Evolutionary conservation across 2,888 invertebrate species (phyloP).

Genomic region (Tachina fera): DNA sequence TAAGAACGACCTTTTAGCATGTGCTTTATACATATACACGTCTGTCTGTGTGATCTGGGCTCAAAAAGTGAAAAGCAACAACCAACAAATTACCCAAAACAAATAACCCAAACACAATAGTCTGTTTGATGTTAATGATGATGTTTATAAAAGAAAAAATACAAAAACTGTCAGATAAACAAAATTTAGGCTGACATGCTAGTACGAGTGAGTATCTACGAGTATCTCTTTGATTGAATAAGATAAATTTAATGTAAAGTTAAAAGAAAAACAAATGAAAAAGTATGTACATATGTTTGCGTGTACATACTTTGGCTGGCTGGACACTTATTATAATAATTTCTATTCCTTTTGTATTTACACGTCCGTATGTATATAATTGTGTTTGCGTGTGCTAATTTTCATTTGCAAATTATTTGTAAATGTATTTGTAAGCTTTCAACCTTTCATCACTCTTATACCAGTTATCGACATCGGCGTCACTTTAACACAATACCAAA

Average conservation of each 20-base stretch:
- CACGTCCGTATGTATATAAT: too few species aligned
- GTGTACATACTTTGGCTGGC: too few species aligned
- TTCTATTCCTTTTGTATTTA: constrained; percentile 11
- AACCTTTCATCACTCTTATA: too few species aligned
- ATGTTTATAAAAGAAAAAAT: constrained; percentile 44
- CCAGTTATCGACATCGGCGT: too few species aligned
- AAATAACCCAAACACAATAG: constrained; percentile 17
- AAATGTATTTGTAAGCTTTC: too few species aligned
- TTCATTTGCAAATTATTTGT: too few species aligned
- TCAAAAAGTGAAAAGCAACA: not conserved
- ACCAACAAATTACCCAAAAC: constrained; percentile 35
- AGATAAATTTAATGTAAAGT: constrained; percentile 15
- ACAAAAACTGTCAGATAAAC: constrained; percentile 57
- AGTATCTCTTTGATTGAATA: constrained; percentile 55
- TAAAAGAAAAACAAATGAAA: too few species aligned
- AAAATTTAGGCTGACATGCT: constrained; percentile 58
- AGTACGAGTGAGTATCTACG: constrained; percentile 62
- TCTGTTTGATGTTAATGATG: constrained; percentile 41
- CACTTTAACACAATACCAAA: too few species aligned
- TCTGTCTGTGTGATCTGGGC: not conserved
- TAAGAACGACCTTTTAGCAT: constrained; percentile 56
- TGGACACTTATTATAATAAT: constrained; percentile 47
- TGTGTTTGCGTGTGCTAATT: too few species aligned
- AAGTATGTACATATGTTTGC: too few species aligned
- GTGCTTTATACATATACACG: constrained; percentile 41